phyloP scores from a whole-genome alignment of 1,140 invertebrate genomes.

The Zaprionus inermis region DNA sequence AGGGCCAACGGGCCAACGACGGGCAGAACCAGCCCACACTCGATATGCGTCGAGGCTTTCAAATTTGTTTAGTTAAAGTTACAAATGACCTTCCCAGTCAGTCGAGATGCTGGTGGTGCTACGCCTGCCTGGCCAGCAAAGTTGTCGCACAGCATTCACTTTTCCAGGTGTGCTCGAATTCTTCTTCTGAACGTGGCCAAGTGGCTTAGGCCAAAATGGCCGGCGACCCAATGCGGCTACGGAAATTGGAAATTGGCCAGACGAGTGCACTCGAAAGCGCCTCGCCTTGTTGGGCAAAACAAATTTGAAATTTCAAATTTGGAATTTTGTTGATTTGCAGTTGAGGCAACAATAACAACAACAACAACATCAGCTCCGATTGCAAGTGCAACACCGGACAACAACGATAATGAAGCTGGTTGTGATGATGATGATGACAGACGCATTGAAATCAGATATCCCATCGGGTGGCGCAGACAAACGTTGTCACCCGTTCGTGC shows the following conservation, averaged over 20 bases:
- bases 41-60: slow-evolving; percentile 72
- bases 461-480: neutral
- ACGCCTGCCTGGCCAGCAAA: slow-evolving; percentile 46
- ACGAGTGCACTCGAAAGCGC: slow-evolving; percentile 19
- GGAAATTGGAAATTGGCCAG: slow-evolving; percentile 70
- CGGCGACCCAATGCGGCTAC: slow-evolving; percentile 37
- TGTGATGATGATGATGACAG: slow-evolving; percentile 34
- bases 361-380: slow-evolving; percentile 38
- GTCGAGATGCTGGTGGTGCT: neutral
- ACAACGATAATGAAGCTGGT: slow-evolving; percentile 8
- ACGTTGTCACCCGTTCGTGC: slow-evolving; percentile 2
- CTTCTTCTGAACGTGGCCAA: slow-evolving; percentile 31
- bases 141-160: slow-evolving; percentile 67
- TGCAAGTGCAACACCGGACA: slow-evolving; percentile 40
- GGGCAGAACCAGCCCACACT: slow-evolving; percentile 73
- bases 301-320: slow-evolving; percentile 46
- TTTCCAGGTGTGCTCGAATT: slow-evolving; percentile 35
- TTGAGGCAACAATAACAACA: neutral
- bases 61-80: slow-evolving; percentile 81
- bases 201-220: slow-evolving; percentile 45
- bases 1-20: slow-evolving; percentile 54
- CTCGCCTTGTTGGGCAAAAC: slow-evolving; percentile 39
- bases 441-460: slow-evolving; percentile 21
- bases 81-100: slow-evolving; percentile 71
- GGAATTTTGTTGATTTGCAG: slow-evolving; percentile 65